phyloP scores from a whole-genome alignment of 2,113 vertebrate genomes.

The Pitta sordida region DNA sequence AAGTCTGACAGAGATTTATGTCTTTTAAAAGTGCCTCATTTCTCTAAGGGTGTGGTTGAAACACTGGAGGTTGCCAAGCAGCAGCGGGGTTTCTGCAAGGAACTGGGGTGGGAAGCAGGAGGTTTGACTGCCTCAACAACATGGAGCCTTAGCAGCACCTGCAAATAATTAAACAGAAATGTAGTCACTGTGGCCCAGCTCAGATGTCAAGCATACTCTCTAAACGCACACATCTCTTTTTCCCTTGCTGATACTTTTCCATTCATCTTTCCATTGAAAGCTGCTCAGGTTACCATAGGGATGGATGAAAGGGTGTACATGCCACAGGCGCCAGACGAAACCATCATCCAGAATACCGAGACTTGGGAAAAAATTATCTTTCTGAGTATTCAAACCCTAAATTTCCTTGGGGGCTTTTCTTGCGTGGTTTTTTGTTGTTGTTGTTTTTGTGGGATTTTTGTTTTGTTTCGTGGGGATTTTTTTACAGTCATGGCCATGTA shows the following conservation, averaged over 20 bases:
- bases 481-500: accelerated
- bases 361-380: neutral
- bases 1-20: neutral
- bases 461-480: too few species aligned
- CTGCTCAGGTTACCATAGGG: neutral
- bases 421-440: too few species aligned
- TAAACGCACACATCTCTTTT: accelerated
- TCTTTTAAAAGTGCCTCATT: neutral
- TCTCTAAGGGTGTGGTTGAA: neutral
- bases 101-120: neutral
- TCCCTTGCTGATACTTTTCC: neutral
- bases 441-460: accelerated
- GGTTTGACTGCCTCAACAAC: neutral
- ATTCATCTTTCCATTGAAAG: neutral
- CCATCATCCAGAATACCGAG: neutral
- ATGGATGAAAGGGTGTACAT: neutral
- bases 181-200: neutral
- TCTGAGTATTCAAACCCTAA: neutral
- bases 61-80: neutral
- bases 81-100: neutral
- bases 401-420: neutral
- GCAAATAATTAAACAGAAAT: neutral
- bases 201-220: neutral
- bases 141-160: neutral
- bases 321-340: neutral